Base-by-base conservation (phyloP, 2,113 vertebrate genomes). In the Poicephalus meyeri region DNA sequence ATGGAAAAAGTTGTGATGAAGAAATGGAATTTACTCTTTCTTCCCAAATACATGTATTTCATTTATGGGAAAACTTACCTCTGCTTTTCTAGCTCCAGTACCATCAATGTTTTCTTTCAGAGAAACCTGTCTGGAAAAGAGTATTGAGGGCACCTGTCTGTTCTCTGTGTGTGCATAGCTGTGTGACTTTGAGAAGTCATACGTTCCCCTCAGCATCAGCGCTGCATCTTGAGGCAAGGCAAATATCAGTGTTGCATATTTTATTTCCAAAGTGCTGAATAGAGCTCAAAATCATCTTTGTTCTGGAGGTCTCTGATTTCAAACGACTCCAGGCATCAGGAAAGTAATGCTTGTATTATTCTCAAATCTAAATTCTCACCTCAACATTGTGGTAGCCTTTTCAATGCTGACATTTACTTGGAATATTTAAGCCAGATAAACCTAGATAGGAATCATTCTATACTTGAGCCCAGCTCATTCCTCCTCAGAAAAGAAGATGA, bases 221-320 rank as follows among this genome's bases (percentile, higher is more conserved):
- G 0, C 17, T 60, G 9, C 23, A 39, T 52, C 84, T 79, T 2
- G 10, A 55, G 35, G 4, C 39, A 81, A 91, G 23, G 5, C 11
- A 47, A 8, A 21, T 37, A 39, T 16, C 35, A 60, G 1, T 5
- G 4, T 47, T 85, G 26, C 16, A 47, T 29, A 37, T 70, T 77
- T 61, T 61, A 17, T 80, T 90, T 46, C 13, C 41, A 47, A 74
- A 88, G 2, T 19, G 17, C 5, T 60, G 42, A 82, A 69, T 65
- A 56, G 0, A 2, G 49, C 12, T 7, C 18, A 1, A 73, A 61
- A 55, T 46, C 0, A 7, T 46, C 6, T 85, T 91, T 58, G 1
- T 77, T 90, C 47, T 72, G n/a, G 9, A 60, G 2, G 2, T 80
- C 25, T 80, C 60, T 18, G 6, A 49, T 80, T 84, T 56, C 37